Evolutionary conservation across 2,888 invertebrate genomes (phyloP).

Genomic region (Drosophila ezoana): DNA sequence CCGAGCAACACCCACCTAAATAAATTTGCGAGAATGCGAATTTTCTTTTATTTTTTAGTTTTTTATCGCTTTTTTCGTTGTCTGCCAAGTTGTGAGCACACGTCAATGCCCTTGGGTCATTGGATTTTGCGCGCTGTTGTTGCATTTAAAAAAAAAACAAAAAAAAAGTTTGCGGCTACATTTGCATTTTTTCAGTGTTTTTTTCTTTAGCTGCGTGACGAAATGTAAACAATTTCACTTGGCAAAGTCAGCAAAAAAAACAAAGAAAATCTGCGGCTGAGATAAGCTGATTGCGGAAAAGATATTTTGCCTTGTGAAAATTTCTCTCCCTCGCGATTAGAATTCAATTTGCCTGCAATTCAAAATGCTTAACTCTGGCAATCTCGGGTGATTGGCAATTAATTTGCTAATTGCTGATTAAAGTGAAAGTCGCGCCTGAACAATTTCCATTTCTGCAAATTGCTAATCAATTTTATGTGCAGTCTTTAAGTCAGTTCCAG

Average conservation of each 20-base stretch:
- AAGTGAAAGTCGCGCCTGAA: slow-evolving; percentile 48
- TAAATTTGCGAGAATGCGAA: slow-evolving; percentile 10
- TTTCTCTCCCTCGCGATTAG: slow-evolving; percentile 21
- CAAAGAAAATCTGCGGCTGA: not conserved
- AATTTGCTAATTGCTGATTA: slow-evolving; percentile 56
- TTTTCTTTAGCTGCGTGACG: slow-evolving; percentile 33
- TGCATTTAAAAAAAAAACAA: slow-evolving; percentile 6
- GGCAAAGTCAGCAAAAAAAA: slow-evolving; percentile 15
- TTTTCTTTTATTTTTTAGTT: not conserved
- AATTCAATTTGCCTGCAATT: slow-evolving; percentile 34
- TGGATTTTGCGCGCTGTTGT: slow-evolving; percentile 38
- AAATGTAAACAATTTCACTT: slow-evolving; percentile 49
- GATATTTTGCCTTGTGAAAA: not conserved
- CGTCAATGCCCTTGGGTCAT: slow-evolving; percentile 54
- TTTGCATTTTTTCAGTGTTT: slow-evolving; percentile 34
- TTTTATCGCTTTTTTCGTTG: not conserved
- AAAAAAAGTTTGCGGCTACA: slow-evolving; percentile 20
- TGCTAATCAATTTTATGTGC: slow-evolving; percentile 64
- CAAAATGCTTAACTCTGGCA: no score
- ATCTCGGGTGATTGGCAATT: slow-evolving; percentile 24
- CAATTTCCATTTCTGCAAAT: slow-evolving; percentile 39
- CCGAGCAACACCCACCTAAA: slow-evolving; percentile 13
- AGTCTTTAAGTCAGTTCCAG: slow-evolving; percentile 32
- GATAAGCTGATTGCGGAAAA: slow-evolving; percentile 8
- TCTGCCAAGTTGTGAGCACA: slow-evolving; percentile 13